Base-by-base conservation (phyloP, 2,888 invertebrate species). In the Chrysopilus asiliformis region DNA sequence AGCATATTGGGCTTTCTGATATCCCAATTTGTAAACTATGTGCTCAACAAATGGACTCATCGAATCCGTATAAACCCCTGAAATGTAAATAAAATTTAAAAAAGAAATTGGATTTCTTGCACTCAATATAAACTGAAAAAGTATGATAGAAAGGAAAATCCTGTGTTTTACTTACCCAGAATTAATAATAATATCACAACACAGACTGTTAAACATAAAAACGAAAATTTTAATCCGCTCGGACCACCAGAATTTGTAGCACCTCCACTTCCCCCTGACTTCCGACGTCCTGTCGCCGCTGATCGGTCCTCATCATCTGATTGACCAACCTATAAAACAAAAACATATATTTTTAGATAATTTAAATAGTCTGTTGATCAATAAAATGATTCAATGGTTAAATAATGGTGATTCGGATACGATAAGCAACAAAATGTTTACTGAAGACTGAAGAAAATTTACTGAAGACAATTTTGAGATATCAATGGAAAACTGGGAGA, bases 1-100 rank as follows among this genome's bases (percentile, higher is more conserved):
- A 1, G 86, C 89, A 65, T 90, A 79, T 30, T 75, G 72, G 25
- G 70, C 69, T 48, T 74, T 72, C 50, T 74, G 71, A 52, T 84
- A 73, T 30, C 82, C 84, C 38, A 86, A 66, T 33, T 70, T 71
- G 53, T 76, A 74, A 16, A 80, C 83, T 40, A 84, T 56, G n/a
- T 71, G 71, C 51, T 84, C 82, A 43, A 83, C 62, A 53, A 77
- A 53, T 0, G 63, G 63, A 46, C 56, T 61, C 26, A 61, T 56
- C 20, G 61, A 56, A 34, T 63, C 63, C 31, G 59, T 54, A 33
- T 60, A 53, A 6, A 59, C 43, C 39, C 58, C 64, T 61, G 40
- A 16, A 41, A 16, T 17, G n/a, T n/a, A n/a, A n/a, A n/a, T n/a
- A n/a, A n/a, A n/a, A n/a, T n/a, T n/a, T n/a, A n/a, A n/a, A 13